Evolutionary conservation across 1,140 invertebrate species (phyloP).

Genomic region (Tachypleus tridentatus): DNA sequence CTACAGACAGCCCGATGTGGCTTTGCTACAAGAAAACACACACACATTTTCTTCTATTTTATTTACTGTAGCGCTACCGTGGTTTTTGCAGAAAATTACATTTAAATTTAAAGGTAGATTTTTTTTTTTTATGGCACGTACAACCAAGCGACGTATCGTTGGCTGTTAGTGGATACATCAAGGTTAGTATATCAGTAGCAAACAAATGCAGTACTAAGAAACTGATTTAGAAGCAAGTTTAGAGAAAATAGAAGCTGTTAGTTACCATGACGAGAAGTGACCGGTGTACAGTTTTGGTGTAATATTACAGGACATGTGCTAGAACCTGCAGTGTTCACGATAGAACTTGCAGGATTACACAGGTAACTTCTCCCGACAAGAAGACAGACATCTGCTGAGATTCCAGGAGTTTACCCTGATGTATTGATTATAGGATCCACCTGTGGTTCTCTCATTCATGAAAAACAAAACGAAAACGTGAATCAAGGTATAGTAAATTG

Average conservation of each 20-base stretch:
- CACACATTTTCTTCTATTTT: too few species aligned
- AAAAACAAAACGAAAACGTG: constrained; percentile 90
- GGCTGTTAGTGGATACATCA: constrained; percentile 98
- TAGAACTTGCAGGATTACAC: constrained; percentile 99
- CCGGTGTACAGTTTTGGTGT: constrained; percentile 79
- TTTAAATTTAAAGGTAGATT: constrained; percentile 96
- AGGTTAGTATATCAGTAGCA: constrained; percentile 93
- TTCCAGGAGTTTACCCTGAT: constrained; percentile 88
- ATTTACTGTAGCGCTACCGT: too few species aligned
- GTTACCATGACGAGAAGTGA: constrained; percentile 95
- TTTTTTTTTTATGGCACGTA: constrained; percentile 99
- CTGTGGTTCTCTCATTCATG: constrained; percentile 98
- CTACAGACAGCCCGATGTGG: too few species aligned
- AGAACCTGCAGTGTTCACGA: constrained; percentile 99
- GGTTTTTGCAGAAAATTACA: constrained; percentile 92
- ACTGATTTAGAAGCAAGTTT: constrained; percentile 91
- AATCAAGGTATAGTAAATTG: constrained; percentile 91
- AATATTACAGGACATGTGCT: constrained; percentile 98
- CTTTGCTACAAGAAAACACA: too few species aligned
- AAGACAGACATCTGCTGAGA: constrained; percentile 96
- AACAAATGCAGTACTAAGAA: constrained; percentile 95
- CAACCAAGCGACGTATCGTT: constrained; percentile 97
- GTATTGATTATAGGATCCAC: constrained; percentile 97
- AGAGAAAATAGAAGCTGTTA: constrained; percentile 97
- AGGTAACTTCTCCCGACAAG: constrained; percentile 95